phyloP scores from a whole-genome alignment of 2,888 invertebrate species.

The Drosophila acutilabella region DNA sequence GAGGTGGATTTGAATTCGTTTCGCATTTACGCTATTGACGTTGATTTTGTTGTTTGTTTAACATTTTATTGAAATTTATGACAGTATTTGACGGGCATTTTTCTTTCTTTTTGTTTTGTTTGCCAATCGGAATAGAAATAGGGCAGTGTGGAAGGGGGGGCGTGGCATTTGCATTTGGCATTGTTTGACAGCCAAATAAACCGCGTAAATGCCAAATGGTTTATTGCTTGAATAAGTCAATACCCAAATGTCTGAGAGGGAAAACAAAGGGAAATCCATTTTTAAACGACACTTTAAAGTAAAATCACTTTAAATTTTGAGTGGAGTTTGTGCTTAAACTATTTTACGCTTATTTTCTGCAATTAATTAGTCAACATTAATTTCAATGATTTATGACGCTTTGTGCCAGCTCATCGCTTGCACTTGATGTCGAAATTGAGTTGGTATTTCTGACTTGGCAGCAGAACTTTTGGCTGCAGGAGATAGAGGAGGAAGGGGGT shows the following conservation, averaged over 20 bases:
- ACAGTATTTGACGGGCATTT: constrained; percentile 6
- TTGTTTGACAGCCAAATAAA: constrained; percentile 24
- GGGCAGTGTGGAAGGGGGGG: neutral
- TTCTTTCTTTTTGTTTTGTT: neutral
- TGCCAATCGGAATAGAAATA: neutral
- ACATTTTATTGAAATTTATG: constrained; percentile 66
- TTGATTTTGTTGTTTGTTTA: constrained; percentile 40
- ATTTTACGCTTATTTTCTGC: neutral
- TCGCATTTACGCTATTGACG: constrained; percentile 20
- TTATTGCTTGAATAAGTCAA: constrained; percentile 22
- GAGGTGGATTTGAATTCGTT: constrained; percentile 29
- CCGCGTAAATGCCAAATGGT: constrained; percentile 11
- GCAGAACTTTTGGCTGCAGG: too few species aligned
- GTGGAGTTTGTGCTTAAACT: neutral
- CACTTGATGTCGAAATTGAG: neutral
- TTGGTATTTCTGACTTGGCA: neutral
- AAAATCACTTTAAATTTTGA: neutral
- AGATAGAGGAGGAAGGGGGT: too few species aligned
- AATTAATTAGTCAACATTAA: neutral
- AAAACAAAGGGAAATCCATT: neutral
- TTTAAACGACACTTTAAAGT: neutral
- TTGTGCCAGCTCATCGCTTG: neutral
- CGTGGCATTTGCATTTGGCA: constrained; percentile 20
- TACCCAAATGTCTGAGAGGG: neutral
- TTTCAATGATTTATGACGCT: neutral